phyloP scores from a whole-genome alignment of 2,888 invertebrate genomes.

The Hypselothyrea guttata region DNA sequence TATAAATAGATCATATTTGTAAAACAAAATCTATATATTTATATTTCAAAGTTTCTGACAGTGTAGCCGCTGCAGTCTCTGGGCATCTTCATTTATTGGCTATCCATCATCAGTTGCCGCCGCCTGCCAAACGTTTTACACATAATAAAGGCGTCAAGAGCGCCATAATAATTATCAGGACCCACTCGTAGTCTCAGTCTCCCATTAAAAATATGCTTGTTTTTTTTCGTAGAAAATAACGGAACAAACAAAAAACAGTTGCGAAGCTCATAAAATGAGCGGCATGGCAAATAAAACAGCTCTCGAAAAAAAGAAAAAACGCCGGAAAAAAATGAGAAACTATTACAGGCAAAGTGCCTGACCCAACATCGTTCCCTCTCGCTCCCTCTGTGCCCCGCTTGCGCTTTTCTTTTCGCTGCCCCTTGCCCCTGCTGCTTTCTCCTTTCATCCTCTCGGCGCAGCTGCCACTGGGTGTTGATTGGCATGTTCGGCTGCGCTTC shows the following conservation, averaged over 20 bases:
- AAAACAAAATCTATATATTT: no score
- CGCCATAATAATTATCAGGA: conserved; percentile 70
- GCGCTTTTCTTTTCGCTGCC: neutral
- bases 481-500: conserved; percentile 64
- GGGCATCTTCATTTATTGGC: conserved; percentile 42
- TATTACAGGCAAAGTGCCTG: conserved; percentile 55
- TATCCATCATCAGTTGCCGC: conserved; percentile 56
- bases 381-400: neutral
- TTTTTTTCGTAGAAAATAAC: conserved; percentile 27
- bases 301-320: conserved; percentile 15
- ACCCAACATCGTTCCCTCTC: neutral
- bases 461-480: conserved; percentile 64
- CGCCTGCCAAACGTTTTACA: conserved; percentile 72
- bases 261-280: conserved; percentile 57
- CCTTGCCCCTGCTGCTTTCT: neutral
- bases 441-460: conserved; percentile 8
- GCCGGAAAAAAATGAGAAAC: conserved; percentile 27
- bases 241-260: conserved; percentile 17
- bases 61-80: neutral
- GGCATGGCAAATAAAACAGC: conserved; percentile 71
- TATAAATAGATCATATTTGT: no score
- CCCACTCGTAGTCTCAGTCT: neutral
- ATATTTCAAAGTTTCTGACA: neutral
- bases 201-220: neutral
- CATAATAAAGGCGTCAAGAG: conserved; percentile 77